These are phyloP conservation scores for Microplitis demolitor DNA, from an alignment of 1,140 invertebrate species.

Conservation along the genomic window DNA sequence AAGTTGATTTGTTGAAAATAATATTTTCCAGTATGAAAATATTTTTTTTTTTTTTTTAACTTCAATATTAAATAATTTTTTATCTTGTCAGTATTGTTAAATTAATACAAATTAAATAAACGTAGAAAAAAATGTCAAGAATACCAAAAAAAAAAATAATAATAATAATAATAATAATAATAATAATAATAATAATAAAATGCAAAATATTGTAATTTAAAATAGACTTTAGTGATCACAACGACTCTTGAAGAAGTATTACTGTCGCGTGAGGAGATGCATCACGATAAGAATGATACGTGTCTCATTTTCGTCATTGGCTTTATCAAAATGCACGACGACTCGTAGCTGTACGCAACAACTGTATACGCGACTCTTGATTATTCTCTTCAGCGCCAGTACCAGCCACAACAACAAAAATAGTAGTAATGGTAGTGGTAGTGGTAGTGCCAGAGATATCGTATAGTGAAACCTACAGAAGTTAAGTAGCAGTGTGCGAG, in stretches of 20 bases:
- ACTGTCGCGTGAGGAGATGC: conserved; percentile 41
- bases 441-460: neutral
- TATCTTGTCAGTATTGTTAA: neutral
- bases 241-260: conserved; percentile 16
- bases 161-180: no score
- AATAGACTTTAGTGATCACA: neutral
- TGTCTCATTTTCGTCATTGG: conserved; percentile 48
- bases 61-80: neutral
- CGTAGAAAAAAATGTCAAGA: no score
- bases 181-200: conserved; percentile 7
- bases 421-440: no score
- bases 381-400: neutral
- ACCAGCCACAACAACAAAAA: neutral
- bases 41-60: neutral
- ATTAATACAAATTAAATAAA: no score
- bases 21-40: neutral
- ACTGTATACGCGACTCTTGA: conserved; percentile 6
- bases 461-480: neutral
- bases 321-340: conserved; percentile 46
- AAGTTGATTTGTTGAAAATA: conserved; percentile 35
- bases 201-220: conserved; percentile 13
- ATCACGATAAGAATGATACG: conserved; percentile 47
- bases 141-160: neutral
- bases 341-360: neutral
- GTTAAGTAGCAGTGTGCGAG: neutral